phyloP scores from a whole-genome alignment of 2,113 vertebrate species.

The Neodontobutis hainanensis region DNA sequence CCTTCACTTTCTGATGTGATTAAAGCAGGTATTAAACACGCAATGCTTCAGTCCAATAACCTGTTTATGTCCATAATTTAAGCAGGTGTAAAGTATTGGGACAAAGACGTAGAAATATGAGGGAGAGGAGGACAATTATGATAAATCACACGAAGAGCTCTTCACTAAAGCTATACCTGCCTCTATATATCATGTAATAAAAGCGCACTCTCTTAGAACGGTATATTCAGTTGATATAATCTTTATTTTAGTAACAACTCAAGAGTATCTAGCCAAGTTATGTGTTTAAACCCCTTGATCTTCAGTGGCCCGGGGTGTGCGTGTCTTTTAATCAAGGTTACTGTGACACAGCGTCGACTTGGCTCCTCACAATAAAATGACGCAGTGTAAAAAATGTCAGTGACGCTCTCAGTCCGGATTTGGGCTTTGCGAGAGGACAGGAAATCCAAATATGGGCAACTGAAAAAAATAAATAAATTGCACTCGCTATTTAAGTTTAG shows the following conservation, averaged over 20 bases:
- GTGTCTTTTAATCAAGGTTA: constrained; percentile 13
- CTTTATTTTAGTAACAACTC: neutral
- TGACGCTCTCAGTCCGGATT: neutral
- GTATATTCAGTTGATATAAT: neutral
- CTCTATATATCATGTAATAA: too few species aligned
- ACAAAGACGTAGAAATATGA: neutral
- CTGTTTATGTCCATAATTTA: constrained; percentile 14
- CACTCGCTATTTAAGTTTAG: neutral
- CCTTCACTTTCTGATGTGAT: too few species aligned
- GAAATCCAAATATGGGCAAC: constrained; percentile 13
- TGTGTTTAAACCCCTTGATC: neutral
- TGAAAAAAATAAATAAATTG: neutral
- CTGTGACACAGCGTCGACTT: constrained; percentile 22
- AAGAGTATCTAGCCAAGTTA: neutral
- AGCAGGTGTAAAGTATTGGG: constrained; percentile 10
- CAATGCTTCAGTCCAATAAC: neutral
- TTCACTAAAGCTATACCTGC: too few species aligned
- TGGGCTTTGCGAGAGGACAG: neutral
- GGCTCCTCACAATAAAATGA: constrained; percentile 8
- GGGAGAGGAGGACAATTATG: constrained; percentile 18
- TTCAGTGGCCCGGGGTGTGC: too few species aligned
- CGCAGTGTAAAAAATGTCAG: neutral
- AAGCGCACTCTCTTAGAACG: too few species aligned
- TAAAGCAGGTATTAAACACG: neutral
- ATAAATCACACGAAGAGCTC: constrained; percentile 15